Base-by-base conservation (phyloP, 2,797 vertebrate genomes). In the Myotis daubentonii region DNA sequence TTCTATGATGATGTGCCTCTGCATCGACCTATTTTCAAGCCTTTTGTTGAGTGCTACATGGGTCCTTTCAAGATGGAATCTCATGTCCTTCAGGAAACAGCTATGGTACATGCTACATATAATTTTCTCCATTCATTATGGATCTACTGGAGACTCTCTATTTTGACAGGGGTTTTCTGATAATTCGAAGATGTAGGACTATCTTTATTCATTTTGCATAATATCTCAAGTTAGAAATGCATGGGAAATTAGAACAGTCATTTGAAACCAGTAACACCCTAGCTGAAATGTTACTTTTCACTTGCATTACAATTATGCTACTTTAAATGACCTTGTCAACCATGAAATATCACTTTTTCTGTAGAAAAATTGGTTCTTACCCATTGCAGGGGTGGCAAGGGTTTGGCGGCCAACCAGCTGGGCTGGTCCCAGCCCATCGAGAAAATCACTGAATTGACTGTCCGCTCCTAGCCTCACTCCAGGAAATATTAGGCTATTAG, bases 391-490 rank as follows among this genome's bases (percentile, higher is more conserved):
- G 1, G 99, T 99, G 91, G 99, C 99, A 92, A 99, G 98, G 0
- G 99, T 99, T 96, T 99, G 99, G 91, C 99, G 98, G 78, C 99
- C 99, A 94, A 99, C 99, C 91, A 99, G 98, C 97, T 99, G 99
- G 57, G 99, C 99, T 8, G 99, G 99, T 93, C 99, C 99, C 66
- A 99, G 97, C 68, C 99, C 99, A 97, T 99, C 99, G 38, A 99
- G 99, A 97, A 99, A 99, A 98, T 99, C 99, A 93, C 99, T 99
- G 97, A 99, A 99, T 96, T 99, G 99, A 98, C 99, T 99, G 98
- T 99, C 99, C 86, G 99, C 99, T 1, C 99, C 99, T 91, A 99
- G 98, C 88, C 99, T 99, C 49, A 99, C 99, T 76, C 99, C 99
- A 95, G 99, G 99, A 98, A 99, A 99, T 98, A 99, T 99, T 97